Evolutionary conservation across 2,113 vertebrate species (phyloP).

Genomic region (Scomber colias): DNA sequence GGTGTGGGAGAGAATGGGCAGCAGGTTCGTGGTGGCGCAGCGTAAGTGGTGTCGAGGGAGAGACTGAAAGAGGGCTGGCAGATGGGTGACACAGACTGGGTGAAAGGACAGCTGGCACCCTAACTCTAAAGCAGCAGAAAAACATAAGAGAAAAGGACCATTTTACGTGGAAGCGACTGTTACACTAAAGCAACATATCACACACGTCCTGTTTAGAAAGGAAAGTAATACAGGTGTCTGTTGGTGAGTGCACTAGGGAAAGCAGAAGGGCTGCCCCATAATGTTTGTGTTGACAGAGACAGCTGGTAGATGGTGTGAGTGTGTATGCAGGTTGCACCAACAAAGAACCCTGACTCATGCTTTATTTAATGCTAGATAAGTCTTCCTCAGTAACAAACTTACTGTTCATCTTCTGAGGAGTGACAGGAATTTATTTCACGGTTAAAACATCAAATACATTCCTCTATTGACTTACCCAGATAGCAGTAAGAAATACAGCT

Average conservation of each 20-base stretch:
- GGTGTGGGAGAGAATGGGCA: constrained; percentile 55
- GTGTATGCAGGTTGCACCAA: constrained; percentile 18
- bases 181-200: constrained; percentile 21
- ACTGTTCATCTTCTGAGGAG: not conserved
- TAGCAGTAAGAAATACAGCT: not conserved
- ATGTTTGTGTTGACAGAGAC: constrained; percentile 60
- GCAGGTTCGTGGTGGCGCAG: constrained; percentile 50
- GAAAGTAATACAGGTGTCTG: constrained; percentile 64
- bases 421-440: not conserved
- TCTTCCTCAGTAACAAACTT: not conserved
- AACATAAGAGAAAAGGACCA: constrained; percentile 12
- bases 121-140: constrained; percentile 24
- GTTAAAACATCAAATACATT: constrained; percentile 1
- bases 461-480: not conserved
- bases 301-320: constrained; percentile 53
- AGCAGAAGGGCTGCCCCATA: constrained; percentile 7
- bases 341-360: not conserved
- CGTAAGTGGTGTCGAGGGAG: constrained; percentile 30
- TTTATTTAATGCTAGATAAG: not conserved
- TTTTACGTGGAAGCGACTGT: constrained; percentile 6
- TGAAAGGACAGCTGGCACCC: constrained; percentile 70
- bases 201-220: constrained; percentile 11
- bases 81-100: constrained; percentile 68
- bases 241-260: constrained; percentile 23
- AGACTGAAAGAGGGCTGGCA: constrained; percentile 56